phyloP scores from a whole-genome alignment of 2,113 vertebrate species.

The Lasiurus cinereus region DNA sequence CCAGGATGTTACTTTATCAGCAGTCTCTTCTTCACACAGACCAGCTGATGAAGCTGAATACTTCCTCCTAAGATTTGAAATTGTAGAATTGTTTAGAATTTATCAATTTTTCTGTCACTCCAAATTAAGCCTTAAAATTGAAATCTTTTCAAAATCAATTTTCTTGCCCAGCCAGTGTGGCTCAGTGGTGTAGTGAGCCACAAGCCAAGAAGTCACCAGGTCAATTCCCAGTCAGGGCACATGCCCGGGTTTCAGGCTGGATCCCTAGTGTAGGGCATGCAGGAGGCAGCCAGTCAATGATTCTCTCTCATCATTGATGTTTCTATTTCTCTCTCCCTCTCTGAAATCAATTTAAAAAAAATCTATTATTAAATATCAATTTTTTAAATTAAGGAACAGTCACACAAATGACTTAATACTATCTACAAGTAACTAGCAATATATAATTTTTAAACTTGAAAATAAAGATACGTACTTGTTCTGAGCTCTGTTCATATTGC shows the following conservation, averaged over 20 bases:
- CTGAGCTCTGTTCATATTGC: conserved; percentile 97
- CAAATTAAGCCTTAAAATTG: conserved; percentile 68
- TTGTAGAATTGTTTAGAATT: conserved; percentile 73
- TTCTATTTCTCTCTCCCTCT: too few species aligned
- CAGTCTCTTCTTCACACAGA: conserved; percentile 92
- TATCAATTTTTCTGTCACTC: conserved; percentile 36
- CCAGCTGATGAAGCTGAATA: conserved; percentile 94
- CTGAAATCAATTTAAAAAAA: neutral
- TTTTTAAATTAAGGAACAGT: conserved; percentile 65
- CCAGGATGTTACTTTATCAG: conserved; percentile 93
- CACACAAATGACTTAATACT: conserved; percentile 37
- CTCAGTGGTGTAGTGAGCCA: too few species aligned
- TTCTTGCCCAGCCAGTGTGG: neutral
- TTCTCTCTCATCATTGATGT: too few species aligned
- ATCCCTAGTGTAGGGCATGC: too few species aligned
- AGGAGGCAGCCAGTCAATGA: too few species aligned
- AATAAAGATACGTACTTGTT: conserved; percentile 93
- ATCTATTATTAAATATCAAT: neutral
- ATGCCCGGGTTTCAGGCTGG: too few species aligned
- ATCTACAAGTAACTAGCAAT: neutral
- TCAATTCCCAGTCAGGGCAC: too few species aligned
- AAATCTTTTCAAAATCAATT: conserved; percentile 19
- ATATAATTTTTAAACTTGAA: conserved; percentile 62
- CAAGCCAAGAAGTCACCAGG: too few species aligned
- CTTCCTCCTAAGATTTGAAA: conserved; percentile 92